phyloP scores from a whole-genome alignment of 2,888 invertebrate genomes.

The Cryptophagus acutangulus region DNA sequence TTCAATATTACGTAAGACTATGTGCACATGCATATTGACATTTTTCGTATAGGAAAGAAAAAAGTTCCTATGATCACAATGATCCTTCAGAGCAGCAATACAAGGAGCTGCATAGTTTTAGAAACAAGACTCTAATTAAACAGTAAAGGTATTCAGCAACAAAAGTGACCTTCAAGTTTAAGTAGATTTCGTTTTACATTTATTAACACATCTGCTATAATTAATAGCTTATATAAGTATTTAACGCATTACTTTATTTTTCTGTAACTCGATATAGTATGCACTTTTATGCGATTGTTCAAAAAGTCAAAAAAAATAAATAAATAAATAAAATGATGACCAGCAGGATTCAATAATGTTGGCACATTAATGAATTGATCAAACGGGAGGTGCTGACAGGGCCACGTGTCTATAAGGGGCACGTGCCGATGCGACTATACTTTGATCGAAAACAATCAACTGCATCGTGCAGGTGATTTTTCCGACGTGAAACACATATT shows the following conservation, averaged over 20 bases:
- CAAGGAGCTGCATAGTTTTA: slow-evolving; percentile 26
- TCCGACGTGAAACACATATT: slow-evolving; percentile 1
- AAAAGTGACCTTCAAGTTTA: slow-evolving; percentile 36
- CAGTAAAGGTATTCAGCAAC: slow-evolving; percentile 36
- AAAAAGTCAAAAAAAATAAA: too few species aligned
- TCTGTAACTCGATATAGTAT: too few species aligned
- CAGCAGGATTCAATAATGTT: background rate
- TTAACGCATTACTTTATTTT: slow-evolving; percentile 32
- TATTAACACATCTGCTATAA: slow-evolving; percentile 35
- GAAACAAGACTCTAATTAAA: slow-evolving; percentile 37
- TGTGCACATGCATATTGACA: too few species aligned
- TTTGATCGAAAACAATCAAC: background rate
- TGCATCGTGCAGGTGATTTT: slow-evolving; percentile 2
- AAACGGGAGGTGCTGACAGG: background rate
- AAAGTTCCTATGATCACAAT: too few species aligned
- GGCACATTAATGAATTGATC: background rate
- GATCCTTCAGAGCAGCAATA: too few species aligned
- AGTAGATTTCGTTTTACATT: slow-evolving; percentile 38
- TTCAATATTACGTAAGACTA: too few species aligned
- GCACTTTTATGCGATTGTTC: too few species aligned
- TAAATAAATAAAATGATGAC: too few species aligned
- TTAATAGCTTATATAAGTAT: slow-evolving; percentile 40
- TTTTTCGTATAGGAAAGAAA: too few species aligned
- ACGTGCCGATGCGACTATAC: background rate
- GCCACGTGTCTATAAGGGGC: background rate